Evolutionary conservation across 2,113 vertebrate species (phyloP).

Genomic region (Ovibos moschatus): DNA sequence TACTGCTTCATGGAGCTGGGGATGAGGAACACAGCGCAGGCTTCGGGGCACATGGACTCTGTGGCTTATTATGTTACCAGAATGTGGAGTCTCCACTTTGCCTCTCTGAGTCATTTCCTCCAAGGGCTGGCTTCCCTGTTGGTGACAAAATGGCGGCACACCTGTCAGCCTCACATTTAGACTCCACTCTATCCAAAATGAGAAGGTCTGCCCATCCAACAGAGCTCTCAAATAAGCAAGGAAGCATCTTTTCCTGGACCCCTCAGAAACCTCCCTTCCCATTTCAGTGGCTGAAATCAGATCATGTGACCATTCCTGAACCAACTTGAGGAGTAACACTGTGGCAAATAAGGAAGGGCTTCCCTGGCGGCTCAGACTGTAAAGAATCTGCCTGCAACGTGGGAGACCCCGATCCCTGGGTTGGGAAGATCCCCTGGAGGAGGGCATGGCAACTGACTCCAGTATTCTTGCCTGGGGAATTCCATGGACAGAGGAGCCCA

Average conservation of each 20-base stretch:
- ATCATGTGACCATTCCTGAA: neutral
- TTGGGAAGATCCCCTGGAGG: neutral
- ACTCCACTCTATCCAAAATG: neutral
- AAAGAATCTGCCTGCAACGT: neutral
- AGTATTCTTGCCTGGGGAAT: neutral
- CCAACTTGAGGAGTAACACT: neutral
- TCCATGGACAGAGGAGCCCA: neutral
- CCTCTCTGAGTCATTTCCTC: neutral
- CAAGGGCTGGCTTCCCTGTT: neutral
- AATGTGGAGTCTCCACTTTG: neutral
- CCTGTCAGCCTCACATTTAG: neutral
- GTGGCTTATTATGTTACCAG: neutral
- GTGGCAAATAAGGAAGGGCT: neutral
- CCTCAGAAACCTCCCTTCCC: neutral
- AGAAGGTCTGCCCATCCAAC: neutral
- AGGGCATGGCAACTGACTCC: neutral
- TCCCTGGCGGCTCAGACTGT: accelerated
- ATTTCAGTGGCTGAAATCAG: neutral
- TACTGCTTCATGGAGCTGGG: neutral
- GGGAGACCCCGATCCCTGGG: neutral
- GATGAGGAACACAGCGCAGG: neutral
- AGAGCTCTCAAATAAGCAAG: neutral
- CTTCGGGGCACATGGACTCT: neutral
- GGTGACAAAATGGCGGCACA: neutral
- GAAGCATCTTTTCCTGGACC: neutral